Conservation (phyloP, 2,113 vertebrate species). For the Polypterus senegalus region DNA sequence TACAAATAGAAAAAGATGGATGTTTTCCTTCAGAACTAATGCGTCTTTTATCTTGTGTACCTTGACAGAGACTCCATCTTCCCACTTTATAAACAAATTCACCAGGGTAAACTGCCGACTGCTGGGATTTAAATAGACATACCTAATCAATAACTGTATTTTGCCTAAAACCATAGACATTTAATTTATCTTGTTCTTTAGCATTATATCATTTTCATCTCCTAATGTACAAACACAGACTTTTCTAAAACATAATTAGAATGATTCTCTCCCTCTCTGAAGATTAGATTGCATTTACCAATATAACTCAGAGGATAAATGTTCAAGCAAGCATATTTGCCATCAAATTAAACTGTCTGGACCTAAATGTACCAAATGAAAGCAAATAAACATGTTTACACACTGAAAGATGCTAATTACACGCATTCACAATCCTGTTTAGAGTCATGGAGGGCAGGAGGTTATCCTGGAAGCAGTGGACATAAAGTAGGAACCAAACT, state of each 20-base stretch:
- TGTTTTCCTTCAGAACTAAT: conserved; percentile 46
- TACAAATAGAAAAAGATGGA: conserved; percentile 45
- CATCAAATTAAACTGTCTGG: no score
- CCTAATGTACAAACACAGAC: conserved; percentile 14
- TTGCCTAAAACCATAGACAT: conserved; percentile 21
- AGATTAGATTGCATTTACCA: conserved; percentile 22
- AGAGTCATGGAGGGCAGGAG: no score
- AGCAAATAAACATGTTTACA: no score
- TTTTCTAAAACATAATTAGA: conserved; percentile 17
- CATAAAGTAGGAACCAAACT: no score
- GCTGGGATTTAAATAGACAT: conserved; percentile 25
- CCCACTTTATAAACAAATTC: conserved; percentile 40
- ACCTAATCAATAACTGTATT: conserved; percentile 27
- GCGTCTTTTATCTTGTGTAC: conserved; percentile 50
- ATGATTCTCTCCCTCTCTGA: conserved; percentile 12
- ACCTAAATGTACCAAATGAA: no score
- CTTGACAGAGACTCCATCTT: conserved; percentile 40
- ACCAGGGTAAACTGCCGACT: conserved; percentile 21
- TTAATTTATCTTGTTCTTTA: conserved; percentile 8
- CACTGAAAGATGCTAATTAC: no score
- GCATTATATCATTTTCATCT: conserved; percentile 12
- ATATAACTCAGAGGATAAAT: conserved; percentile 20
- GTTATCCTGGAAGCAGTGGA: no score
- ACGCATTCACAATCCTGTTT: no score
- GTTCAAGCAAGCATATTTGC: conserved; percentile 24